Evolutionary conservation across 2,797 vertebrate genomes (phyloP).

Genomic region (Salmo trutta): DNA sequence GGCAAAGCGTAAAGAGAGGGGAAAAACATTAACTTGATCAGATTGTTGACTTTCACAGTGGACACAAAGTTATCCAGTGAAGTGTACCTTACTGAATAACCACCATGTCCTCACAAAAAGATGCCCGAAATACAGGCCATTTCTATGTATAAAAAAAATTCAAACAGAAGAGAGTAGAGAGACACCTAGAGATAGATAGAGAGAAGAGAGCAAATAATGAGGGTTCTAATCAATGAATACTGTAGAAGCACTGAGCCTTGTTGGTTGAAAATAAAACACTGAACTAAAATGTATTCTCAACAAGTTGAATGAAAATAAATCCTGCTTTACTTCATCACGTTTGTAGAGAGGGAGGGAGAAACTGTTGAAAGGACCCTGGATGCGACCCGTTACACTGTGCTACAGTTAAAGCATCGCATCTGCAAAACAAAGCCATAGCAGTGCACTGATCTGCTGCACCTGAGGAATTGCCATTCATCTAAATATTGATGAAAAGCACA

Average conservation of each 20-base stretch:
- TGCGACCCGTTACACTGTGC: slow-evolving; percentile 16
- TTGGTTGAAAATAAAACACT: not conserved
- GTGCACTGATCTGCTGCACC: slow-evolving; percentile 3
- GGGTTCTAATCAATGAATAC: not conserved
- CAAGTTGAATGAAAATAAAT: no score
- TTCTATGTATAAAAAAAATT: not conserved
- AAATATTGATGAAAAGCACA: slow-evolving; percentile 39
- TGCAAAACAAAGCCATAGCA: slow-evolving; percentile 15
- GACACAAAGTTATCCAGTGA: not conserved
- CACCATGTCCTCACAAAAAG: not conserved
- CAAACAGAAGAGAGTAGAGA: not conserved
- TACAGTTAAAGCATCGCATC: no score
- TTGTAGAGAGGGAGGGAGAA: no score
- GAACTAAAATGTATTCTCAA: no score
- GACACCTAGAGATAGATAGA: not conserved
- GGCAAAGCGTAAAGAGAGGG: not conserved
- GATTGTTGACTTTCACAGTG: not conserved
- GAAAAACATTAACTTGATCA: not conserved
- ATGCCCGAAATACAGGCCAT: not conserved
- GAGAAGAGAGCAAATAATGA: not conserved
- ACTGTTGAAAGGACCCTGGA: slow-evolving; percentile 3
- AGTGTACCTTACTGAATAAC: not conserved
- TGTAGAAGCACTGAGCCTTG: not conserved
- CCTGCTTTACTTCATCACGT: no score
- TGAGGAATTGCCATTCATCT: slow-evolving; percentile 35